A percentile compares a stretch with the other conserved stretches of the same genome.
Conservation (phyloP, 2,888 invertebrate genomes). For the Tipula confusa region DNA sequence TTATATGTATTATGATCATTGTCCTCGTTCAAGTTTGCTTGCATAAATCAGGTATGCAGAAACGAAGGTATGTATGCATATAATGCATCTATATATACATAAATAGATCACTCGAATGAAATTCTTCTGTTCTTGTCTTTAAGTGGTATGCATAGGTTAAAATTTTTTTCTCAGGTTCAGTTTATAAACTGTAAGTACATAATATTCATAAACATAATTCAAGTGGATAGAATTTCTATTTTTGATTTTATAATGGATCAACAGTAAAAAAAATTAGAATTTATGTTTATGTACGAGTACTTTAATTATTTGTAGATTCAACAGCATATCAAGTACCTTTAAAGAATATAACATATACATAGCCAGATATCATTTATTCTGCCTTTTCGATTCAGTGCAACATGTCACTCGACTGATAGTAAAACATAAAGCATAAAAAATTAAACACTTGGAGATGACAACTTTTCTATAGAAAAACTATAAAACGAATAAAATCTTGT, state of each 20-base stretch:
- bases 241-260: conserved; percentile 4
- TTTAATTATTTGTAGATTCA: background rate
- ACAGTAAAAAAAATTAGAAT: background rate
- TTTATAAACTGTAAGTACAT: background rate
- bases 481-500: background rate
- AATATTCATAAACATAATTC: background rate
- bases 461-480: background rate
- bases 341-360: background rate
- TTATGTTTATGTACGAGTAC: background rate
- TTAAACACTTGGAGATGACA: background rate
- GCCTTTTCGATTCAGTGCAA: background rate
- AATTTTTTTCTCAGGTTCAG: background rate
- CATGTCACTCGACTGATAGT: background rate
- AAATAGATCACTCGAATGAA: background rate
- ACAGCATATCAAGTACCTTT: background rate
- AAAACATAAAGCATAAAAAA: background rate
- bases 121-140: background rate
- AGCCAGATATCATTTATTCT: background rate
- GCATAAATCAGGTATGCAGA: background rate
- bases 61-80: background rate
- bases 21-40: background rate
- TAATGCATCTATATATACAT: background rate
- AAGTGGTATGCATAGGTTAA: background rate
- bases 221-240: background rate
- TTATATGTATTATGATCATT: conserved; percentile 10